Base-by-base conservation (phyloP, 1,140 invertebrate genomes). In the Argopecten irradians region DNA sequence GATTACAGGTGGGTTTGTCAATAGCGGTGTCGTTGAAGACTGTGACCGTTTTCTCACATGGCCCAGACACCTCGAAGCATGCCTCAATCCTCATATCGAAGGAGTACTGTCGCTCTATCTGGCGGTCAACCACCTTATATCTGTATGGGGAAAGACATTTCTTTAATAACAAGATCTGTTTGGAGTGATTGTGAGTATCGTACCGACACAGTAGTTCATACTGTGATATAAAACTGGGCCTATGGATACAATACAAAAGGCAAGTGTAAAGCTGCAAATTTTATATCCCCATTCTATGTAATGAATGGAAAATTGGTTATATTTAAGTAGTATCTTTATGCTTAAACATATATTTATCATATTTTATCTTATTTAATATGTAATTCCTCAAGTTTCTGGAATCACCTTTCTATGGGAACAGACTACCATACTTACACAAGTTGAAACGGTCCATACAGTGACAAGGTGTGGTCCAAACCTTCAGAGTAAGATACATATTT, bases 381-480 rank as follows among this genome's bases (percentile, higher is more conserved):
- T 13, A n/a, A 13, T 55, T 32, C 9, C 9, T 83, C 32, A 22
- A 36, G 34, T 13, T 33, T 11, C 13, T 33, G 83, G 28, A 33
- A 84, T 14, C 14, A 34, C 16, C 34, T 84, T 34, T 33, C 9
- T 33, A 28, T 35, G 8, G 55, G 33, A 83, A 39, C 35, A 41
- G n/a, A 0, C 82, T 5, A 35, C 16, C 19, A 87, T 34, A 87
- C 86, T 87, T 34, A 88, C 87, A 34, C 84, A 1, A 88, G 33
- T 71, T 55, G 39, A 85, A 88, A 36, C 7, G 84, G 22, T 22
- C 87, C 87, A 85, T 88, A 84, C 9, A 88, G 41, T 7, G 87
- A 88, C 34, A 84, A 16, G 55, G 32, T 88, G n/a, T 88, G 83
- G 34, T 88, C 83, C 22, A 35, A 19, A 34, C 83, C 87, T 88